Base-by-base conservation (phyloP, 2,888 invertebrate species). In the Molorchus minor region DNA sequence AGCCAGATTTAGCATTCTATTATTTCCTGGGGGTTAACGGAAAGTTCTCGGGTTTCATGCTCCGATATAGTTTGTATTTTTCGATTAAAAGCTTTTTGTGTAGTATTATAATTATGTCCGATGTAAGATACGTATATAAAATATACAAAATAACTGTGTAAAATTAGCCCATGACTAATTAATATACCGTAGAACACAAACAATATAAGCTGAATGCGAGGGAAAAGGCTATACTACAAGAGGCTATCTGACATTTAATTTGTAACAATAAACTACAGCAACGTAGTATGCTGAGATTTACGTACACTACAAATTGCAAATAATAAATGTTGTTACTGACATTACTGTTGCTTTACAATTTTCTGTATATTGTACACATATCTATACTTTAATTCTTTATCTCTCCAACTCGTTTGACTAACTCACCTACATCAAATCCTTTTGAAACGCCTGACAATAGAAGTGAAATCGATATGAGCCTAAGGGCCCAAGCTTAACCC, bases 401-500 rank as follows among this genome's bases (percentile, higher is more conserved):
- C 51, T 36, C 33, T 5, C 3, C 41, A 16, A 54, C 51, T 46
- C 30, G 7, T 30, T 21, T 15, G 0, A 30, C 17, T 20, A 35
- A 12, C 33, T 58, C 45, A 3, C 33, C 33, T 54, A 53, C 17
- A 16, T 43, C 52, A 56, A 58, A 61, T 63, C 51, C 60, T 38
- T 57, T 63, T 52, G 56, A 59, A 59, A 58, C 35, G 40, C 33
- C 12, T 25, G 45, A 62, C 64, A 62, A 62, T 62, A 43, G 43
- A 35, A 45, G 19, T 46, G 65, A 62, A 65, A 65, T 58, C 56
- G 58, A 65, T 61, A 58, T 54, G 12, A 47, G 33, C 13, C 19
- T n/a, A 54, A 56, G 13, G 44, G 47, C 36, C 8, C 35, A 57
- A 61, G 62, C 62, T 61, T 61, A 65, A 60, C 57, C 64, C 65